These are phyloP conservation scores for Drosophila takahashii DNA, from an alignment of 1,140 invertebrate genomes.

Conservation along the genomic window DNA sequence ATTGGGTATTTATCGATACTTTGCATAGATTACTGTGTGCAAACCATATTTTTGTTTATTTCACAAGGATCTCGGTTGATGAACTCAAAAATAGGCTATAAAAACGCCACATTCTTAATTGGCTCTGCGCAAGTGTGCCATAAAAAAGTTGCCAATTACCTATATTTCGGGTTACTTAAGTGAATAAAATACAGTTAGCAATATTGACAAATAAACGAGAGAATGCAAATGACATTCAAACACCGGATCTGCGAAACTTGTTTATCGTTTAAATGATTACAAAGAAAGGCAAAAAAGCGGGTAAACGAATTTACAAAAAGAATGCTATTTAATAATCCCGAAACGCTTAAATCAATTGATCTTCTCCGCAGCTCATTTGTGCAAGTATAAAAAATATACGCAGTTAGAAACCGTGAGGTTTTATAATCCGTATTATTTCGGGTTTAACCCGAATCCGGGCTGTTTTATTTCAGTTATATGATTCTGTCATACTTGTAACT, in stretches of 20 bases:
- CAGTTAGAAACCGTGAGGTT: slow-evolving; percentile 33
- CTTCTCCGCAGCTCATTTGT: slow-evolving; percentile 26
- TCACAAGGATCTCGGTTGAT: neutral
- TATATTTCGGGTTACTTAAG: slow-evolving; percentile 15
- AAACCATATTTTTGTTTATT: slow-evolving; percentile 4
- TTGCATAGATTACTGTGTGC: slow-evolving; percentile 25
- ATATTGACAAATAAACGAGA: slow-evolving; percentile 27
- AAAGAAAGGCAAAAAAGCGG: slow-evolving; percentile 28
- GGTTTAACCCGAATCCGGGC: slow-evolving; percentile 27
- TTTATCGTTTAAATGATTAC: slow-evolving; percentile 38
- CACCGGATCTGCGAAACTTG: slow-evolving; percentile 45
- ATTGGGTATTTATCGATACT: slow-evolving; percentile 8
- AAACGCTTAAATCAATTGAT: slow-evolving; percentile 40
- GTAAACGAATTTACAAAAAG: slow-evolving; percentile 28
- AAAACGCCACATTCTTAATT: slow-evolving; percentile 9
- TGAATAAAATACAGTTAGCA: slow-evolving; percentile 43
- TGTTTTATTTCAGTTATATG: slow-evolving; percentile 22
- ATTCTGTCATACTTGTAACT: slow-evolving; percentile 21
- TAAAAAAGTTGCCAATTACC: neutral
- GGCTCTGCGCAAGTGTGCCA: neutral
- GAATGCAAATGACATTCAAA: slow-evolving; percentile 40
- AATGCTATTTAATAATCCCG: slow-evolving; percentile 27
- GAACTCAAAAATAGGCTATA: slow-evolving; percentile 21
- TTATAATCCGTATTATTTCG: slow-evolving; percentile 22
- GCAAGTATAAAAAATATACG: slow-evolving; percentile 27